Percentiles rank a stretch among this genome's conserved stretches.
These are phyloP conservation scores for Heliconius ismenius DNA, from an alignment of 2,888 invertebrate genomes.

Conservation along the genomic window DNA sequence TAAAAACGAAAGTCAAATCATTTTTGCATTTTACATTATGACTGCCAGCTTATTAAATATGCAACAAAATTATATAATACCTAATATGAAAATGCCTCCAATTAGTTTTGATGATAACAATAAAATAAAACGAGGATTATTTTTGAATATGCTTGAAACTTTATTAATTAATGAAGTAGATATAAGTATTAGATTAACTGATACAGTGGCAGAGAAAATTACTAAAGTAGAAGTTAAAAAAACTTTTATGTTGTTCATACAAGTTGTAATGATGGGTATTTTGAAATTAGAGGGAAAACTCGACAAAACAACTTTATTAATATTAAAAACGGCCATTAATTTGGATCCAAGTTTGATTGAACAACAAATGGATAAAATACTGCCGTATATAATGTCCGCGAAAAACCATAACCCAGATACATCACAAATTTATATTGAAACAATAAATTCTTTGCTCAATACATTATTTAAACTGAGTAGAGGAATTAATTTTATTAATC, in stretches of 20 bases:
- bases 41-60: conserved; percentile 61
- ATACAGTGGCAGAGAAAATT: conserved; percentile 67
- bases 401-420: conserved; percentile 59
- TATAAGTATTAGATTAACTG: conserved; percentile 65
- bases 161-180: conserved; percentile 68
- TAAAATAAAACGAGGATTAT: conserved; percentile 66
- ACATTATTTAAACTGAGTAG: conserved; percentile 72
- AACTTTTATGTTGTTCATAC: conserved; percentile 65
- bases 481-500: conserved; percentile 65
- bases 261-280: conserved; percentile 66
- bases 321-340: conserved; percentile 66
- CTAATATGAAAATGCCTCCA: conserved; percentile 60
- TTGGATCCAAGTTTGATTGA: conserved; percentile 73
- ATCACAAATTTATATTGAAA: conserved; percentile 60
- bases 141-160: conserved; percentile 65
- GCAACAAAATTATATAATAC: conserved; percentile 65
- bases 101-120: conserved; percentile 60
- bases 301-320: conserved; percentile 64
- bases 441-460: conserved; percentile 68
- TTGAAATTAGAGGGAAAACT: conserved; percentile 67
- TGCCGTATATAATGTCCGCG: conserved; percentile 67
- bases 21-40: conserved; percentile 74
- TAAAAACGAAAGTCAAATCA: conserved; percentile 64
- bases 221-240: conserved; percentile 71
- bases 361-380: conserved; percentile 62